phyloP scores from a whole-genome alignment of 1,140 invertebrate genomes.

The Vollenhovia emeryi region DNA sequence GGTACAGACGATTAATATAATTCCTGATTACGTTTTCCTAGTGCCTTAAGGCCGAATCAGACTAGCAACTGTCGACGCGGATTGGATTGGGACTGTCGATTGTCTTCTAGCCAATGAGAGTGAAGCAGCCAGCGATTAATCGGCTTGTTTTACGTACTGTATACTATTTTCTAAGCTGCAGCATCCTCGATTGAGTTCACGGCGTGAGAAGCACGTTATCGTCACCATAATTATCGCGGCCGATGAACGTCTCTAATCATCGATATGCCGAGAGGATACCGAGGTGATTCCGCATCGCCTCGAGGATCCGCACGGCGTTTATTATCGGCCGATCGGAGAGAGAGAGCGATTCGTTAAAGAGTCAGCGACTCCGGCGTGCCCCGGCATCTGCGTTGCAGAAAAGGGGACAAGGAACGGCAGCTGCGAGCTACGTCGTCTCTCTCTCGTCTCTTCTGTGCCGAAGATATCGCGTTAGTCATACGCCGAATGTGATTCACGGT shows the following conservation, averaged over 20 bases:
- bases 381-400: neutral
- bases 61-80: no score
- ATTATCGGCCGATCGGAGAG: slow-evolving; percentile 33
- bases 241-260: slow-evolving; percentile 21
- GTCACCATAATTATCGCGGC: slow-evolving; percentile 36
- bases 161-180: no score
- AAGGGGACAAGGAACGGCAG: neutral
- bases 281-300: slow-evolving; percentile 17
- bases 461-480: slow-evolving; percentile 14
- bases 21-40: neutral
- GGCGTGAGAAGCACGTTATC: neutral
- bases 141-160: no score
- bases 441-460: neutral
- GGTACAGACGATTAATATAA: no score
- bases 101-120: no score
- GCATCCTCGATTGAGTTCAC: neutral
- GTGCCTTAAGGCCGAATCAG: no score
- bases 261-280: neutral
- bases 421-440: slow-evolving; percentile 8
- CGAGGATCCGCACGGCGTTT: neutral
- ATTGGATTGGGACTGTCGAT: no score
- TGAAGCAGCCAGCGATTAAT: no score
- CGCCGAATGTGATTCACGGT: slow-evolving; percentile 41
- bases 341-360: slow-evolving; percentile 43
- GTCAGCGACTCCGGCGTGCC: slow-evolving; percentile 9